Base-by-base conservation (phyloP, 2,888 invertebrate species). In the Eristalinus sepulchralis region DNA sequence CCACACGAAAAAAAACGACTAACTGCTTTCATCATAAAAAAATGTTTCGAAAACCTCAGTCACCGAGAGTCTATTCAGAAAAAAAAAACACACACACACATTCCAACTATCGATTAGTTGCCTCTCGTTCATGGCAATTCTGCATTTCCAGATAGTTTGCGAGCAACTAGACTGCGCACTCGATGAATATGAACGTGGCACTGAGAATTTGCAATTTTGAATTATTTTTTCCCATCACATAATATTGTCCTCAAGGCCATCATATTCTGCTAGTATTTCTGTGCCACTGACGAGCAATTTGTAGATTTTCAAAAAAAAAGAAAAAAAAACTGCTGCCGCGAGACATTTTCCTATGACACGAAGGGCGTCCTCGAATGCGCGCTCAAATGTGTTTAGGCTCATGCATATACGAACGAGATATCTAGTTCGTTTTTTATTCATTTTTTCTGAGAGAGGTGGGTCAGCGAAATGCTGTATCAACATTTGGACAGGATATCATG, bases 121-220 rank as follows among this genome's bases (percentile, higher is more conserved):
- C n/a, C 39, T n/a, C 6, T n/a, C 39, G n/a, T 39, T 13, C 39
- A 13, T 39, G 5, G 13, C 39, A 4, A n/a, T 2, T 13, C n/a
- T n/a, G 5, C n/a, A 17, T 47, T 47, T 47, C n/a, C 5, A n/a
- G 4, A n/a, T 47, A 57, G 57, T 57, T 57, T 57, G 57, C 57
- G 57, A 34, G 36, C 75, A 75, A 31, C 39, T 27, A 47, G 70
- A 68, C 81, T 57, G 22, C 57, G 31, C 59, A 59, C 55, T 59
- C 64, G 59, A 63, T 63, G 34, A n/a, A 64, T 72, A 36, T 68
- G 64, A 47, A 70, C 59, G 76, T 70, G 70, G 64, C 76, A 70
- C 70, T 70, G 72, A 66, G 66, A 79, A 72, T 72, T 59, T 82
- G 76, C 76, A 82, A 64, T 81, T 81, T 68, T 1, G 9, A 33